Base-by-base conservation (phyloP, 2,113 vertebrate genomes). In the Circaetus gallicus region DNA sequence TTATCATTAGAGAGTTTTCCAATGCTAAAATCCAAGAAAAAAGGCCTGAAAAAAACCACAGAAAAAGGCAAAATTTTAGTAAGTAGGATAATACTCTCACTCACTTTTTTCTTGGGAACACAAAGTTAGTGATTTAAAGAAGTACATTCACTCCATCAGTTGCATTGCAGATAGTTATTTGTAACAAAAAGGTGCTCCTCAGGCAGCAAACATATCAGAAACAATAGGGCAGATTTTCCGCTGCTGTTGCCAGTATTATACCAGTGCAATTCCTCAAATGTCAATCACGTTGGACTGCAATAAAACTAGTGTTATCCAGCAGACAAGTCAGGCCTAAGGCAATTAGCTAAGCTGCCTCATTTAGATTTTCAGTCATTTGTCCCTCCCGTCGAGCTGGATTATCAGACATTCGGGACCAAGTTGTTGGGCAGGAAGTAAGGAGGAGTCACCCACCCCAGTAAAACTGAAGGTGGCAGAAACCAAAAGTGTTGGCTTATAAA, bases 11-110 rank as follows among this genome's bases (percentile, higher is more conserved):
- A 87, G 84, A 81, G 50, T 56, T 69, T 95, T 93, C 82, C 86
- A 90, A 73, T 90, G 86, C 18, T 90, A 95, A 94, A 94, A 94
- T 96, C 94, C 89, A 97, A 96, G 82, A 6, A 63, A 90, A 84
- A 62, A 86, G 40, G 47, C 49, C 94, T 94, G 87, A 59, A 90
- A 91, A 76, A 90, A 24, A 74, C 5, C 13, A 84, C 1, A 91
- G 20, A 40, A 77, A 58, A 65, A 32, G 9, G 19, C 15, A 72
- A 49, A 38, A 14, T 42, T 82, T 93, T 56, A 95, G 18, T 73
- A 69, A 50, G 13, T 32, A 31, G 61, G 28, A 4, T 40, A 76
- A 82, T 28, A 63, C 4, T 49, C 26, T 59, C 19, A 11, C 16
- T 70, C 13, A 4, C 14, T 5, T 45, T 63, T 49, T 80, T 1